phyloP scores from a whole-genome alignment of 2,888 invertebrate genomes.

The Acrocera orbiculus region DNA sequence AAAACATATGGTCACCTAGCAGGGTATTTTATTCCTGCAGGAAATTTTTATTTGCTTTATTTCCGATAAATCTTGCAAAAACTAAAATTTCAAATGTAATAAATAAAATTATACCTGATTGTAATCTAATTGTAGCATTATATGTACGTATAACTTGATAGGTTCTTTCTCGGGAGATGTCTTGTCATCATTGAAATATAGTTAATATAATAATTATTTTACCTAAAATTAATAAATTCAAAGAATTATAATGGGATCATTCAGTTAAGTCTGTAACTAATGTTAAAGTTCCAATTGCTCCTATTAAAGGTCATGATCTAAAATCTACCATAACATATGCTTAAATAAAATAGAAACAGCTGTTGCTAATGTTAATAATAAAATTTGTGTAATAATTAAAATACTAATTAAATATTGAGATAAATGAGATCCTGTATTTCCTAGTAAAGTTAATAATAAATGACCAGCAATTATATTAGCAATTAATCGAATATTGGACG shows the following conservation, averaged over 20 bases:
- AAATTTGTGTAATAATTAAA: conserved; percentile 28
- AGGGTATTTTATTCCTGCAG: no score
- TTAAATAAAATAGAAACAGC: conserved; percentile 40
- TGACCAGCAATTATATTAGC: conserved; percentile 64
- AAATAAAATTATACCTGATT: conserved; percentile 55
- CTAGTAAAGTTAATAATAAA: conserved; percentile 43
- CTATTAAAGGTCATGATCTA: conserved; percentile 46
- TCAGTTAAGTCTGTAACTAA: conserved; percentile 39
- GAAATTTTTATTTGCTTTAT: no score
- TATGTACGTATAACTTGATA: conserved; percentile 46
- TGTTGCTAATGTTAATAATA: conserved; percentile 34
- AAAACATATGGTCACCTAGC: no score
- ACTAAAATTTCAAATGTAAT: conserved; percentile 51
- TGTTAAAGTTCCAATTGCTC: conserved; percentile 40
- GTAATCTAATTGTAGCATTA: conserved; percentile 39
- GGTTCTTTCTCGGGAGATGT: conserved; percentile 47
- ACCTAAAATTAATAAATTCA: conserved; percentile 36
- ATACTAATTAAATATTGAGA: conserved; percentile 16
- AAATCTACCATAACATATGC: conserved; percentile 46
- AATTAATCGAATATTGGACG: conserved; percentile 51
- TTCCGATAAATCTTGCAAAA: conserved; percentile 41
- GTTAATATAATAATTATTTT: conserved; percentile 30
- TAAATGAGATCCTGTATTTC: conserved; percentile 27
- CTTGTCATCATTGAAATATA: conserved; percentile 52
- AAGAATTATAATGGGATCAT: conserved; percentile 42